These are phyloP conservation scores for Dinomys branickii DNA, from an alignment of 2,113 vertebrate genomes.

Conservation along the genomic window DNA sequence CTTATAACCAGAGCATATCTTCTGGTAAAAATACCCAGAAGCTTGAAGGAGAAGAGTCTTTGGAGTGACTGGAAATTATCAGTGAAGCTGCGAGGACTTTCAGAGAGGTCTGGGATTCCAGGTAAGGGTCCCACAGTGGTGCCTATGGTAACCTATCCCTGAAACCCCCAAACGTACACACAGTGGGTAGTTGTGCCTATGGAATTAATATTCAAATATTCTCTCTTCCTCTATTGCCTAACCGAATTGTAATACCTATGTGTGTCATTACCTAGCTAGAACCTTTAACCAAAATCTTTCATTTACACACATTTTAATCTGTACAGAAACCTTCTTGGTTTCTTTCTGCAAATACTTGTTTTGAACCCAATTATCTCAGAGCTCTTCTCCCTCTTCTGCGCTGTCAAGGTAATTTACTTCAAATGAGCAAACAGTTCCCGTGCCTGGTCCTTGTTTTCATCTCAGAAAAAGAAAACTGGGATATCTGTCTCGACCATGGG, in stretches of 20 bases:
- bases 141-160: rapidly evolving
- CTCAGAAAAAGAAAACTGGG: neutral
- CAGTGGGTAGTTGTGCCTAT: neutral
- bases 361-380: slow-evolving; percentile 72
- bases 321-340: slow-evolving; percentile 13
- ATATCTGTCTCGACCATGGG: neutral
- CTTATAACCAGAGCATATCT: neutral
- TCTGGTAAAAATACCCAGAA: neutral
- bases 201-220: neutral
- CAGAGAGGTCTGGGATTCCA: rapidly evolving
- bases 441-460: slow-evolving; percentile 20
- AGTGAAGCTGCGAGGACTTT: neutral
- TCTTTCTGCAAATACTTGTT: slow-evolving; percentile 55
- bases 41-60: neutral
- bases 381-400: slow-evolving; percentile 19
- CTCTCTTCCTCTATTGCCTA: neutral
- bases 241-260: neutral
- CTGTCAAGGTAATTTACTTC: slow-evolving; percentile 73
- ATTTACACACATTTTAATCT: slow-evolving; percentile 51
- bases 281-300: slow-evolving; percentile 30
- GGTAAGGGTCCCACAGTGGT: rapidly evolving
- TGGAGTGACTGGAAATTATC: neutral
- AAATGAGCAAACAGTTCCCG: slow-evolving; percentile 49
- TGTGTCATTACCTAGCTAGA: neutral
- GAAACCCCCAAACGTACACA: neutral